Evolutionary conservation across 1,140 invertebrate species (phyloP), one percentile per base, ranked within the genome.

Genomic region (Magallana angulata): DNA sequence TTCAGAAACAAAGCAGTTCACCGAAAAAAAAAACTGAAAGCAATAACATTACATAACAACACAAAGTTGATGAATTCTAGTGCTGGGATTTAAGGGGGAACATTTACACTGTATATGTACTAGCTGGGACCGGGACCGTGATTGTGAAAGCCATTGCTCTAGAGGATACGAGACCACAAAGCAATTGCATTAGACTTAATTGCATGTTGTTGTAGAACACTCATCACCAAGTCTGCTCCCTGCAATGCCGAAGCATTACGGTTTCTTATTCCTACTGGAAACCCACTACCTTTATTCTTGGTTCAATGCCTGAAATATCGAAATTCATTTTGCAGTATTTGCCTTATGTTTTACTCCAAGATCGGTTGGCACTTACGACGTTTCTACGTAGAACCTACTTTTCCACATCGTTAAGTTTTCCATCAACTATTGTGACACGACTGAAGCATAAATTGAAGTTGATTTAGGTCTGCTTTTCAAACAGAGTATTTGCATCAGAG

Each of bases 141-240:
- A 30, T 76, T 36, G 24, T 76, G 24, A 30, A 76, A 76, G 24
- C 68, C 36, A 76, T 76, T 36, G 24, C 68, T 76, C 68, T 76
- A 9, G 68, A 76, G 68, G 36, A 36, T 24, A 76, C 24, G 12
- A 76, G 68, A 36, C 68, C 68, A 36, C 68, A 76, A 76, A 7
- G 68, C 68, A 36, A 76, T 76, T 76, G 68, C 68, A 76, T 76
- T 76, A 76, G 68, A 76, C 68, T 76, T 76, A 76, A 76, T 76
- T 76, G 68, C 68, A 76, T 76, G 24, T 30, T 76, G 68, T 76
- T 76, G 68, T 76, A 30, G 68, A 76, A 76, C 68, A 76, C 36
- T 76, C 24, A 76, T 76, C 68, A 30, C 24, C 12, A 30, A 18
- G 36, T 64, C 68, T 30, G 24, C 36, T 76, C 36, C 36, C 68